phyloP scores from a whole-genome alignment of 30 jellyfish, hydroid and myxozoan genomes.

The Rhopilema esculentum region DNA sequence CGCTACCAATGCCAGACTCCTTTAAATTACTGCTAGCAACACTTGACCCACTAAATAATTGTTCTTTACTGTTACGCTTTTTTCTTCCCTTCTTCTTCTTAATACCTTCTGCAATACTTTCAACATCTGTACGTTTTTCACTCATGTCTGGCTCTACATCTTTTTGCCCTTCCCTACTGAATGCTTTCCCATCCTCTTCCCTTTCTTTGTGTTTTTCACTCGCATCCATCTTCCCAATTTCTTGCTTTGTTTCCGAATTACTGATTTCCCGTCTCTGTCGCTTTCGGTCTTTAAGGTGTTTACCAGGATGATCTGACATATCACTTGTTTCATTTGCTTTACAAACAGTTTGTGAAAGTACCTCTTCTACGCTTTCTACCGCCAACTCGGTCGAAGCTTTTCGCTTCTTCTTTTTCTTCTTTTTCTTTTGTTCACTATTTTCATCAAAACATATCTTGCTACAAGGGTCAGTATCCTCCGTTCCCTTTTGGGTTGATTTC shows the following conservation, averaged over 20 bases:
- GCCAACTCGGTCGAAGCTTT: background rate
- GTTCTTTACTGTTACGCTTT: background rate
- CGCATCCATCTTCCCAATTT: no score
- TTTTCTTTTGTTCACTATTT: background rate
- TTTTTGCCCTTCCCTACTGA: background rate
- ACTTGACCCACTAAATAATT: background rate
- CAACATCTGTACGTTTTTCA: background rate
- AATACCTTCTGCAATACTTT: no score
- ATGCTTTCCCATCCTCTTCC: background rate
- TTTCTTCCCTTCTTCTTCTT: background rate
- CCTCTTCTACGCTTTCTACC: background rate
- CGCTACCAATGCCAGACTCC: constrained; percentile 41
- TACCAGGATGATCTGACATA: background rate
- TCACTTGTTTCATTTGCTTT: background rate
- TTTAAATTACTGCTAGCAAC: constrained; percentile 14
- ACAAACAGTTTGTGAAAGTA: background rate
- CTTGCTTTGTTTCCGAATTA: no score
- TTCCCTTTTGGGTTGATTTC: no score
- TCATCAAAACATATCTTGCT: no score
- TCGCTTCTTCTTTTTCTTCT: constrained; percentile 20
- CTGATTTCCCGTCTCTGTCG: no score
- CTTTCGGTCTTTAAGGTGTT: no score
- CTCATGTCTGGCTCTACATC: background rate
- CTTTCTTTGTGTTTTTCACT: no score
- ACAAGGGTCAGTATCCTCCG: no score